Percentiles rank a stretch among this genome's conserved stretches.
phyloP scores from a whole-genome alignment of 2,113 vertebrate genomes.

The Bos javanicus region DNA sequence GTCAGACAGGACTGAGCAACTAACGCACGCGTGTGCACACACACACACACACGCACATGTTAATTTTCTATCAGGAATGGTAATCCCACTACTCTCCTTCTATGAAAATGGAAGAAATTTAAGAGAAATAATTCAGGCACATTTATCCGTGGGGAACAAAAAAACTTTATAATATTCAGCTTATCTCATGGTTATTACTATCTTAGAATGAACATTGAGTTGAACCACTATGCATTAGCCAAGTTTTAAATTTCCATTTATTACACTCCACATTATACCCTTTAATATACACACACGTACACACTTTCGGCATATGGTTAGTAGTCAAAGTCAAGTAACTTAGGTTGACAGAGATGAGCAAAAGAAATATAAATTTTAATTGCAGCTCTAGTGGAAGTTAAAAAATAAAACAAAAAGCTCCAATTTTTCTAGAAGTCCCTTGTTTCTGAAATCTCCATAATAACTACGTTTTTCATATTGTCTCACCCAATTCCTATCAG shows the following conservation, averaged over 20 bases:
- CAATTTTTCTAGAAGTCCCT: neutral
- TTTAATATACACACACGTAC: neutral
- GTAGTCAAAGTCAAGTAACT: neutral
- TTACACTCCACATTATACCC: neutral
- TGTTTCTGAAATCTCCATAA: neutral
- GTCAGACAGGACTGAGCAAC: neutral
- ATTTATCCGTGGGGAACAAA: slow-evolving; percentile 6
- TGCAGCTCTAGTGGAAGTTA: neutral
- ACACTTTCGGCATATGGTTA: neutral
- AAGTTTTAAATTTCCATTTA: neutral
- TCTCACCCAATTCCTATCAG: neutral
- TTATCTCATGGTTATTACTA: neutral
- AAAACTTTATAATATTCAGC: neutral
- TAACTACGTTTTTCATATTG: neutral
- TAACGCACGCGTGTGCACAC: neutral
- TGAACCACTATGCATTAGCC: neutral
- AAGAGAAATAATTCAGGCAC: slow-evolving; percentile 7
- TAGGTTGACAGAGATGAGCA: neutral
- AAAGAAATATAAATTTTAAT: neutral
- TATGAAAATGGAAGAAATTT: neutral
- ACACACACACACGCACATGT: neutral
- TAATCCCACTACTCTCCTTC: neutral
- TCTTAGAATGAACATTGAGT: neutral
- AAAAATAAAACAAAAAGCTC: neutral
- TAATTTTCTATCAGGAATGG: neutral